Percentiles rank a stretch among this genome's conserved stretches.
These are phyloP conservation scores for Polymixis lichenea DNA, from an alignment of 2,888 invertebrate genomes.

Conservation along the genomic window DNA sequence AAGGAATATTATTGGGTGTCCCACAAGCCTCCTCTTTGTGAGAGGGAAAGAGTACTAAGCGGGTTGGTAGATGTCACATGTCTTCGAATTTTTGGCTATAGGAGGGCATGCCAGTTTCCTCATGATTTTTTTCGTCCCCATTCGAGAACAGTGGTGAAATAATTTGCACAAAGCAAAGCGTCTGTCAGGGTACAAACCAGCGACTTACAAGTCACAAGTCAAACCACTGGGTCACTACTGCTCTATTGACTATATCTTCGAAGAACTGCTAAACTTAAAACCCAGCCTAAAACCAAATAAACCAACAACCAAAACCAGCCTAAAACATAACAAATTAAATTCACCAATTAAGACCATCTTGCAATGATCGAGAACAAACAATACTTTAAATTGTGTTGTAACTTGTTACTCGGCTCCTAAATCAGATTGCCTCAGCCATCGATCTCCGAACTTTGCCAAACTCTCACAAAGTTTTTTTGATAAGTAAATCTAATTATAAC, in stretches of 20 bases:
- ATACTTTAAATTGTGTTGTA: slow-evolving; percentile 40
- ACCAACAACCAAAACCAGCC: not conserved
- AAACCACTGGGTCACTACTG: too few species aligned
- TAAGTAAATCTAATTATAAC: slow-evolving; percentile 57
- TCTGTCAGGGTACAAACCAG: too few species aligned
- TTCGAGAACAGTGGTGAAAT: too few species aligned
- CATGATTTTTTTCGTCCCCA: too few species aligned
- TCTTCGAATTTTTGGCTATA: too few species aligned
- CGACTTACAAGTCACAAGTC: too few species aligned
- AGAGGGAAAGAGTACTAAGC: too few species aligned
- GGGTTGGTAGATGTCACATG: too few species aligned
- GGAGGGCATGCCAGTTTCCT: too few species aligned
- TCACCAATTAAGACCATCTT: not conserved
- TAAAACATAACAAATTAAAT: not conserved
- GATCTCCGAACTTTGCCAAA: slow-evolving; percentile 46
- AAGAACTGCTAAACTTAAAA: not conserved
- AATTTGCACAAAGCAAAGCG: too few species aligned
- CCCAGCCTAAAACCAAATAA: not conserved
- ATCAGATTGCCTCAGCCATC: slow-evolving; percentile 49
- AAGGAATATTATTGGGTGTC: too few species aligned
- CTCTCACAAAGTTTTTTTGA: slow-evolving; percentile 50
- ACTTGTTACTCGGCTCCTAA: slow-evolving; percentile 39
- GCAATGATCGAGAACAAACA: slow-evolving; percentile 15
- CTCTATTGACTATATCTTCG: not conserved
- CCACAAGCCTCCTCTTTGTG: too few species aligned